Percentiles rank a stretch among this genome's conserved stretches.
Conservation (phyloP, 2,888 invertebrate species). For the Catotricha subobsoleta region DNA sequence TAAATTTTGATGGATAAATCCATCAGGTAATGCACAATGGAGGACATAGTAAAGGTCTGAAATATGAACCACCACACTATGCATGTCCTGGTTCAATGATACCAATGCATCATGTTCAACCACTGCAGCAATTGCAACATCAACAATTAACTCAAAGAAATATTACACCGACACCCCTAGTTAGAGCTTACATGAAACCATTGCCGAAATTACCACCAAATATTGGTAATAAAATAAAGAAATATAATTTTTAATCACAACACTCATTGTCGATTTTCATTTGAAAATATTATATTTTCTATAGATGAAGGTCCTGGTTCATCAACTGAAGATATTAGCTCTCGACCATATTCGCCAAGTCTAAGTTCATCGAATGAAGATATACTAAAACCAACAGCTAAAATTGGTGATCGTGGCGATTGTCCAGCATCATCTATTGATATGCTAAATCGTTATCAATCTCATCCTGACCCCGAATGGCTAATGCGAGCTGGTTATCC, state of each 20-base stretch:
- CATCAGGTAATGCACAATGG: conserved; percentile 17
- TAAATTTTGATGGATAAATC: not conserved
- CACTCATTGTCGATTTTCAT: too few relatives aligned
- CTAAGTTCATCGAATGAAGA: conserved; percentile 64
- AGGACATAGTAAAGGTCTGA: conserved; percentile 25
- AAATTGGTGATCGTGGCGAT: conserved; percentile 3
- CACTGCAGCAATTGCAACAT: conserved; percentile 9
- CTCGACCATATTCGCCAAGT: conserved; percentile 62
- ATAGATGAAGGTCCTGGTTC: conserved; percentile 34
- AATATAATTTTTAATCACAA: not conserved
- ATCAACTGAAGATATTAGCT: conserved; percentile 67
- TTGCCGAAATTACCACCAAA: conserved; percentile 38
- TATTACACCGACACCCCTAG: conserved; percentile 15
- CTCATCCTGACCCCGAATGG: not conserved
- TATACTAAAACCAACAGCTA: conserved; percentile 30
- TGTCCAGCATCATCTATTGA: not conserved
- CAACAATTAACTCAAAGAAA: conserved; percentile 11
- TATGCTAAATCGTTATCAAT: too few relatives aligned
- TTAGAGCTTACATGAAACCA: conserved; percentile 35
- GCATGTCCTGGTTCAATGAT: conserved; percentile 25
- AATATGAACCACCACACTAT: conserved; percentile 29
- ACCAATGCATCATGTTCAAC: conserved; percentile 16
- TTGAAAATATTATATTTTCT: too few relatives aligned
- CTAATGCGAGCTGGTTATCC: not conserved
- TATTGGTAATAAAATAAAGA: conserved; percentile 7